Evolutionary conservation across 2,888 invertebrate species (phyloP), one percentile per base, ranked within the genome.

Genomic region (Eucriotettix oculatus): DNA sequence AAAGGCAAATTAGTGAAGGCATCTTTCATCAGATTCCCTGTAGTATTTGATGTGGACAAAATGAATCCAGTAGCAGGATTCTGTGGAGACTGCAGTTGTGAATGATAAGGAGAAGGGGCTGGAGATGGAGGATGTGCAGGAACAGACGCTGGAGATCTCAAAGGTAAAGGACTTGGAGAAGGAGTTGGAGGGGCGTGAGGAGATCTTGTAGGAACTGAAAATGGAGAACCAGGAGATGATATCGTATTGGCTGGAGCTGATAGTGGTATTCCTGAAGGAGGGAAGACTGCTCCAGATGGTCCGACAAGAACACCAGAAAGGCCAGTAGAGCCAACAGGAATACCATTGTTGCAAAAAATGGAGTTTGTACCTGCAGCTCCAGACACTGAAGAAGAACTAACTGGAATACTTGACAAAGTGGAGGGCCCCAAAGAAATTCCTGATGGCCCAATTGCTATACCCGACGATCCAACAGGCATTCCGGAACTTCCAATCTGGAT

Each of bases 181-280:
- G 63, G 63, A 5, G 63, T 64, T 40, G 62, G 63, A n/a, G 63
- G 63, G n/a, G 62, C 63, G 56, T 64, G 63, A 42, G 61, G 61
- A 48, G 63, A 64, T 14, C 63, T 44, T 42, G 60, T 59, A 53
- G 62, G 63, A 16, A 62, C 57, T 16, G 63, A 64, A 43, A 64
- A 64, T 14, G 63, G 63, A 14, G 63, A 64, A 10, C 61, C 63
- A 40, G 63, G 63, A 40, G 59, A 59, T 29, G 61, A 54, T n/a
- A 57, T 52, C 10, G 61, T 56, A n/a, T 29, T 54, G 41, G 54
- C n/a, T 12, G 42, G 57, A n/a, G 55, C 55, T 55, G 59, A 59
- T 9, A 62, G 53, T 16, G 61, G 40, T 40, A 57, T 57, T n/a
- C 61, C 57, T 5, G 61, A 48, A n/a, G 40, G 16, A 41, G 55